Percentiles rank a stretch among this genome's conserved stretches.
Evolutionary conservation across 2,113 vertebrate species (phyloP).

Genomic region (Dipodomys ordii): DNA sequence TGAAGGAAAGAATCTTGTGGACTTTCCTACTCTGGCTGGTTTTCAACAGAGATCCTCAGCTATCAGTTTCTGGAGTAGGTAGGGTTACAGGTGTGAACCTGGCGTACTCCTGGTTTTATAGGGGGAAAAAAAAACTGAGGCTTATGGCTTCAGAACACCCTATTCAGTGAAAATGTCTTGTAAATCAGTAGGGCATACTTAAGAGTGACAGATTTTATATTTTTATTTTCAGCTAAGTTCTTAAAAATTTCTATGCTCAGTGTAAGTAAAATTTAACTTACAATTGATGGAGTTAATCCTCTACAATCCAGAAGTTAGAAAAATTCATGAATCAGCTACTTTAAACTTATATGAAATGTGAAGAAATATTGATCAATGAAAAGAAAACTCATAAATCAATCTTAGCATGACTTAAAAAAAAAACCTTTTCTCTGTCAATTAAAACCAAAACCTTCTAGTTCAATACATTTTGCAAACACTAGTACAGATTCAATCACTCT

Average conservation of each 20-base stretch:
- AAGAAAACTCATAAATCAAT: constrained; percentile 13
- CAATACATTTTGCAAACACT: background rate
- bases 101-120: background rate
- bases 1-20: no score
- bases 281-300: background rate
- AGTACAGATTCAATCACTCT: background rate
- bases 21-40: no score
- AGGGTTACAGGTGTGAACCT: no score
- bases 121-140: constrained; percentile 4
- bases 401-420: constrained; percentile 16
- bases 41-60: no score
- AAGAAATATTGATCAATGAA: constrained; percentile 50
- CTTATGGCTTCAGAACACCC: background rate
- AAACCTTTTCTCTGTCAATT: constrained; percentile 46
- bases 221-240: constrained; percentile 10
- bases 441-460: constrained; percentile 35
- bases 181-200: background rate
- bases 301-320: background rate
- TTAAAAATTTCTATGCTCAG: background rate
- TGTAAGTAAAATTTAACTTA: background rate
- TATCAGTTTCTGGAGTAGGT: no score
- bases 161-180: background rate
- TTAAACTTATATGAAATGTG: constrained; percentile 24
- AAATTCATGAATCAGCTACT: constrained; percentile 29
- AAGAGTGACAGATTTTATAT: background rate